These are phyloP conservation scores for Cordilura impudica DNA, from an alignment of 2,888 invertebrate genomes.

Conservation along the genomic window DNA sequence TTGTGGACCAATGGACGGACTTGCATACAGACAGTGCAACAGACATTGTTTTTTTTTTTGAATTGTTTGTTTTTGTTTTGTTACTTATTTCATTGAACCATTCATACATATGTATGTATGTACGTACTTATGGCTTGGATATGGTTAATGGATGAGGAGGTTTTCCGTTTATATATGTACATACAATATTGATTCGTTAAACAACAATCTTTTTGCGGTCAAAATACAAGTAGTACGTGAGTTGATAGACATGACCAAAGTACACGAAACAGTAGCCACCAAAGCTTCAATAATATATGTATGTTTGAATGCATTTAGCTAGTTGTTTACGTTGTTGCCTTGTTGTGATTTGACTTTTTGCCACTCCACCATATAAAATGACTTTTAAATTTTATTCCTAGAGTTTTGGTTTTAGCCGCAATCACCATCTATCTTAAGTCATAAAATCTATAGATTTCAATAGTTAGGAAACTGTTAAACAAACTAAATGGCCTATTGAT, in stretches of 20 bases:
- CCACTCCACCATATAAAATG: conserved; percentile 13
- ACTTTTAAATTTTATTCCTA: conserved; percentile 19
- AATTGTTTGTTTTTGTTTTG: neutral
- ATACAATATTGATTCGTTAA: conserved; percentile 40
- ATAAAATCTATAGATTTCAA: neutral
- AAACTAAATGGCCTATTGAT: too few relatives aligned
- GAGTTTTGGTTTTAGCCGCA: neutral
- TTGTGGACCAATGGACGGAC: neutral
- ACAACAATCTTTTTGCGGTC: conserved; percentile 49
- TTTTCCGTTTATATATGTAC: too few relatives aligned
- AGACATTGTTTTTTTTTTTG: conserved; percentile 21
- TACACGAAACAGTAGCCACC: conserved; percentile 56
- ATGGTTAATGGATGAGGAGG: conserved; percentile 44
- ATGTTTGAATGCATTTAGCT: too few relatives aligned
- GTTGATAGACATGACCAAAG: conserved; percentile 52
- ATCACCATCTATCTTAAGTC: neutral
- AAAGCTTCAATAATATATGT: conserved; percentile 54
- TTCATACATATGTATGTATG: conserved; percentile 12
- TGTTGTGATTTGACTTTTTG: conserved; percentile 36
- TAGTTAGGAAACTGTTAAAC: too few relatives aligned
- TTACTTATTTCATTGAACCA: neutral
- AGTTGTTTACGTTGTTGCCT: conserved; percentile 58
- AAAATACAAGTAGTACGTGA: conserved; percentile 55
- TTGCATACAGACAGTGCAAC: neutral
- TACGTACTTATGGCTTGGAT: conserved; percentile 7